These are phyloP conservation scores for Lasioglossum zephyrum DNA, from an alignment of 2,888 invertebrate genomes.

Conservation along the genomic window DNA sequence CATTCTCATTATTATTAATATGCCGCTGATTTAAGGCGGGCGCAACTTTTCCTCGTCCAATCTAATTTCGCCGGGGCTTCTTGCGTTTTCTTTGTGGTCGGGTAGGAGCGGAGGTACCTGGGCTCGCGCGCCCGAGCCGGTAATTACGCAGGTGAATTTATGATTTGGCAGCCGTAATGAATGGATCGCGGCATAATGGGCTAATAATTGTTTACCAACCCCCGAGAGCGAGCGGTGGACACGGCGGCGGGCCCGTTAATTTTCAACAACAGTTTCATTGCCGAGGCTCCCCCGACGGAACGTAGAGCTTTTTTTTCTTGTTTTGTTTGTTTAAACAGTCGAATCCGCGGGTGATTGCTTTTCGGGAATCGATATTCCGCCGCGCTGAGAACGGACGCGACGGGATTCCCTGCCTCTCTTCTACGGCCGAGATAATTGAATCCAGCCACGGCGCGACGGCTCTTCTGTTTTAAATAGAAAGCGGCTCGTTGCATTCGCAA, in stretches of 20 bases:
- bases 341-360: conserved; percentile 25
- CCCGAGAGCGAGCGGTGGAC: background rate
- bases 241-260: conserved; percentile 29
- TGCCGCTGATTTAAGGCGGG: background rate
- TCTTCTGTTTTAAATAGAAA: background rate
- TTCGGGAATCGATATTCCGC: conserved; percentile 17
- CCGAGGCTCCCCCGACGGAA: background rate
- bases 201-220: conserved; percentile 56
- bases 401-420: background rate
- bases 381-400: background rate
- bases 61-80: background rate
- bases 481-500: background rate
- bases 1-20: background rate
- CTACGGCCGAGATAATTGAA: conserved; percentile 8
- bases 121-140: background rate
- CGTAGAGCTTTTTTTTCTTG: conserved; percentile 23
- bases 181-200: conserved; percentile 40
- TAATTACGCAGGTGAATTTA: conserved; percentile 46
- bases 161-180: conserved; percentile 47
- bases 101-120: background rate
- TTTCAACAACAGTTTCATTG: conserved; percentile 41
- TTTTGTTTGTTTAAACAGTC: background rate
- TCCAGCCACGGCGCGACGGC: background rate
- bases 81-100: conserved; percentile 20
- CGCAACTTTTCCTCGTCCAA: background rate